phyloP scores from a whole-genome alignment of 2,113 vertebrate species.

The Motacilla tschutschensis region DNA sequence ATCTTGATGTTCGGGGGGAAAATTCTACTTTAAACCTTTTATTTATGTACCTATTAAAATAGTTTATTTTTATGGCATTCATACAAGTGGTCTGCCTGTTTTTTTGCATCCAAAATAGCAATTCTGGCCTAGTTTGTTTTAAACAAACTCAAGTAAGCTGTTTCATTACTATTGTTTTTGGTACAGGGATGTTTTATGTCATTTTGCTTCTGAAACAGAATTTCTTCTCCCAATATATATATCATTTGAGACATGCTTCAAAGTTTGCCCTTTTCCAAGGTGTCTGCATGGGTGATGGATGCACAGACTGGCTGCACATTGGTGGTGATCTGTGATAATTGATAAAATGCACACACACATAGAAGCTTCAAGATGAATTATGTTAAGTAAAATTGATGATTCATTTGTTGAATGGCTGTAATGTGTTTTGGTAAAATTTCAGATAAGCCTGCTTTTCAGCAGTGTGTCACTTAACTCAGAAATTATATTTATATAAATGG shows the following conservation, averaged over 20 bases:
- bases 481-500: neutral
- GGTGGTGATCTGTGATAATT: neutral
- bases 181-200: neutral
- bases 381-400: neutral
- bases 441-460: neutral
- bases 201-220: neutral
- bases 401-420: neutral
- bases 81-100: conserved; percentile 34
- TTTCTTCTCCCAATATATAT: neutral
- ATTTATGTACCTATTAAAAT: conserved; percentile 79
- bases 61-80: conserved; percentile 74
- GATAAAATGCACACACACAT: neutral
- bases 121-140: neutral
- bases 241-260: neutral
- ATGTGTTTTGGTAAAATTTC: neutral
- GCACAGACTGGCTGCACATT: neutral
- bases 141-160: neutral
- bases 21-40: conserved; percentile 56
- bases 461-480: neutral
- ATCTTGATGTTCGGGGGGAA: conserved; percentile 12
- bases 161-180: neutral
- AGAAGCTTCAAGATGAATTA: neutral
- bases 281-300: neutral
- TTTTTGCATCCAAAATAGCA: neutral
- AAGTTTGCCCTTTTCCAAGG: neutral